phyloP scores from a whole-genome alignment of 1,140 invertebrate genomes.

The Zaprionus nigranus region DNA sequence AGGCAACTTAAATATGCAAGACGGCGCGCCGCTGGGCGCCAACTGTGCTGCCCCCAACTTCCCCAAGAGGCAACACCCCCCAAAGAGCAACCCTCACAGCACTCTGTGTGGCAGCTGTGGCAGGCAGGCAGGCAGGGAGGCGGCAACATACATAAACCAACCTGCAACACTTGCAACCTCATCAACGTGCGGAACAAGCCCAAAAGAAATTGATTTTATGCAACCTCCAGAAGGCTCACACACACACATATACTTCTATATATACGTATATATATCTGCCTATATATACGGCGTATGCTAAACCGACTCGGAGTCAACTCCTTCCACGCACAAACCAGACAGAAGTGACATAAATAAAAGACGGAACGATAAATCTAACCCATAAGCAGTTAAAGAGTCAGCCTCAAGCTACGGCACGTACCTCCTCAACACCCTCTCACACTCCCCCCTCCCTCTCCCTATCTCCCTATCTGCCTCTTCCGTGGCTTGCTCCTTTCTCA shows the following conservation, averaged over 20 bases:
- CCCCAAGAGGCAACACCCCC: not conserved
- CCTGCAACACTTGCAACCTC: conserved; percentile 79
- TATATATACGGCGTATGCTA: conserved; percentile 6
- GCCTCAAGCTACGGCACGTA: conserved; percentile 51
- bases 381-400: conserved; percentile 77
- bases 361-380: conserved; percentile 80
- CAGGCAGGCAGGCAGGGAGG: not conserved
- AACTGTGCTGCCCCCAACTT: conserved; percentile 54
- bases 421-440: not conserved
- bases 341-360: conserved; percentile 80
- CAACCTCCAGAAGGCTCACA: conserved; percentile 32
- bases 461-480: not conserved
- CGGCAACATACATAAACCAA: conserved; percentile 60
- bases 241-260: not conserved
- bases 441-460: not conserved
- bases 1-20: conserved; percentile 78
- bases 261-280: not conserved
- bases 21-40: conserved; percentile 70
- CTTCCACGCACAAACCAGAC: conserved; percentile 24
- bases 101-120: conserved; percentile 33
- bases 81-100: conserved; percentile 10
- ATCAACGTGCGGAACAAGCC: conserved; percentile 55
- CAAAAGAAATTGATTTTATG: conserved; percentile 77
- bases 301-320: not conserved
- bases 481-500: not conserved